Evolutionary conservation across 2,797 vertebrate species (phyloP), one percentile per base, ranked within the genome.

Genomic region (Pantherophis alleghaniensis): DNA sequence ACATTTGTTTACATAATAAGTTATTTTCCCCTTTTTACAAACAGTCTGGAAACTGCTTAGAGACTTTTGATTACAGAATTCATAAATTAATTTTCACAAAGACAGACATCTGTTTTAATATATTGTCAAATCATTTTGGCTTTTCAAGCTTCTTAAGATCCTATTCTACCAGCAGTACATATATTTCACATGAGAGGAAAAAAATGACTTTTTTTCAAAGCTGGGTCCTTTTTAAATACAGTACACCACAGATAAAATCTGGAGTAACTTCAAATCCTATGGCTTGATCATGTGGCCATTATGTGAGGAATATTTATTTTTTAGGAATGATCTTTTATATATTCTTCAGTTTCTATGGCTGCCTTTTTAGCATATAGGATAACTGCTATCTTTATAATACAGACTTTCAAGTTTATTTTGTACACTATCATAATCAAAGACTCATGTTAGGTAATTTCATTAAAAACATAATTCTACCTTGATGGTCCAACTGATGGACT

Each of bases 1-100:
- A 22, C 28, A 59, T 87, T 90, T 93, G 37, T 57, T 92, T 60
- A 57, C 74, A 63, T 90, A 86, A 90, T 92, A 93, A 91, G 60
- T 86, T 93, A 89, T 91, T 93, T 63, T 26, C 5, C 12, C n/a
- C 56, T 32, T 89, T 89, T 63, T 26, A 26, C 57, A 28, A 66
- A 92, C 6, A 20, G 69, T 53, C 12, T 69, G 32, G 26, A 63
- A 53, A 47, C 47, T n/a, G n/a, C 32, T 57, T 87, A 83, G 4
- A 74, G 16, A 22, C 22, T 83, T 47, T 93, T 91, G 86, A 88
- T 26, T 88, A 32, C 42, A 91, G 13, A 87, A 59, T 55, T 53
- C n/a, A 89, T 89, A 92, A 83, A 61, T 32, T 90, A 69, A 86
- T 60, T n/a, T 24, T 47, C 7, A 86, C 16, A 89, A 42, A 22